Evolutionary conservation across 2,113 vertebrate species (phyloP), one percentile per base, ranked within the genome.

Genomic region (Mormyrus iriodes): DNA sequence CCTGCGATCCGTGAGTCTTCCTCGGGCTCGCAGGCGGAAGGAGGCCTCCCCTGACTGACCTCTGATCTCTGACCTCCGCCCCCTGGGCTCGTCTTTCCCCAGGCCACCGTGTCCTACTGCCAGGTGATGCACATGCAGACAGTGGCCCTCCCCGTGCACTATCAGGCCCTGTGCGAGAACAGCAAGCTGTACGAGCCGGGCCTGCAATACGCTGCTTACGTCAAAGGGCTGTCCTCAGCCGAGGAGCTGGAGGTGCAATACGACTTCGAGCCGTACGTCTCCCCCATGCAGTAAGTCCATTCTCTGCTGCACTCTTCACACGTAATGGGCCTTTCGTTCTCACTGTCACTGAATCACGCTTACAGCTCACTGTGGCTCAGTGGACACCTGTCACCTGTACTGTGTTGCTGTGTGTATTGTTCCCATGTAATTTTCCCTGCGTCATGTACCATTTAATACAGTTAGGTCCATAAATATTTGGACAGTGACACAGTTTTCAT

Each of bases 101-200:
- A 99, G 98, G 98, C 97, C n/a, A 99, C 98, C 7, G 97, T 99
- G 93, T 97, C 98, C 89, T 99, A 98, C 94, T 98, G 98, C 92
- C 98, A 99, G 95, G 95, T 95, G 85, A 98, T 99, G 98, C 98
- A 99, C 95, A 97, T 97, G 96, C 97, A 98, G 95, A 99, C 98
- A 0, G 98, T 99, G 0, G 96, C 95, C 0, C 92, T 98, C 93
- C 98, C 98, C 0, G 98, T 99, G 44, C 95, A 98, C 91, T 99
- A 98, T 94, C 98, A 99, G 95, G 99, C 98, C 0, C 94, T 99
- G 92, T 99, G 97, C 0, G 98, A 99, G 95, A 99, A 97, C 97
- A 99, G 98, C 92, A 99, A 99, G 89, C 95, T 98, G 21, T 99
- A 99, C 0, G 98, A 99, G 93, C 97, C 96, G 0, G 98, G 98